phyloP scores from a whole-genome alignment of 37 sponge, comb jelly and placozoan genomes.

The Hexactinellida sp. region DNA sequence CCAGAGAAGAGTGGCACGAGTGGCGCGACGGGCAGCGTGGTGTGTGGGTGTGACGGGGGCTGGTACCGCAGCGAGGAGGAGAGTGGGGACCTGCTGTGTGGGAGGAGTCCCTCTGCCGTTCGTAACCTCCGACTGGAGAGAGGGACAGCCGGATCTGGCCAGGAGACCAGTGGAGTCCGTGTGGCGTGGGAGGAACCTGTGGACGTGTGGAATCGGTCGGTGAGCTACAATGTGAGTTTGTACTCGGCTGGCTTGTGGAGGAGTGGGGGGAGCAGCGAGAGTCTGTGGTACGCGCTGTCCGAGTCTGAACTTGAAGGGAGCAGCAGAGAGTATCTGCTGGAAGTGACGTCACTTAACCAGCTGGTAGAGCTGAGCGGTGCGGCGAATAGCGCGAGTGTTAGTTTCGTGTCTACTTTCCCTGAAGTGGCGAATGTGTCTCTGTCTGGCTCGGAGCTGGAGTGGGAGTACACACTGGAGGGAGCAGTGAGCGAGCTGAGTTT shows the following conservation, averaged over 20 bases:
- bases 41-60: background rate
- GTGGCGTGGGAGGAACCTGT: conserved; percentile 5
- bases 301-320: background rate
- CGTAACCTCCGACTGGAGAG: background rate
- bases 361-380: background rate
- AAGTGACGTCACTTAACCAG: background rate
- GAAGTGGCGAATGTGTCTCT: background rate
- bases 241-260: background rate
- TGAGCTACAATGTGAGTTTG: background rate
- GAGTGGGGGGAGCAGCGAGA: background rate
- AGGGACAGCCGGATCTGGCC: background rate
- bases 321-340: background rate
- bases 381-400: background rate
- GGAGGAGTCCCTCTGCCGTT: background rate
- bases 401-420: conserved; percentile 9
- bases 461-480: background rate
- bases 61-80: background rate
- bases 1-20: background rate
- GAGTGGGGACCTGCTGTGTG: background rate
- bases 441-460: background rate
- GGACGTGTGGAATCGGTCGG: background rate
- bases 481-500: background rate
- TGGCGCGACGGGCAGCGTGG: background rate
- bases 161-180: background rate
- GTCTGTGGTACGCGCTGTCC: background rate